Percentiles rank a stretch among this genome's conserved stretches.
These are phyloP conservation scores for Heterodera filipjevi DNA, from an alignment of 2,888 invertebrate species.

Conservation along the genomic window DNA sequence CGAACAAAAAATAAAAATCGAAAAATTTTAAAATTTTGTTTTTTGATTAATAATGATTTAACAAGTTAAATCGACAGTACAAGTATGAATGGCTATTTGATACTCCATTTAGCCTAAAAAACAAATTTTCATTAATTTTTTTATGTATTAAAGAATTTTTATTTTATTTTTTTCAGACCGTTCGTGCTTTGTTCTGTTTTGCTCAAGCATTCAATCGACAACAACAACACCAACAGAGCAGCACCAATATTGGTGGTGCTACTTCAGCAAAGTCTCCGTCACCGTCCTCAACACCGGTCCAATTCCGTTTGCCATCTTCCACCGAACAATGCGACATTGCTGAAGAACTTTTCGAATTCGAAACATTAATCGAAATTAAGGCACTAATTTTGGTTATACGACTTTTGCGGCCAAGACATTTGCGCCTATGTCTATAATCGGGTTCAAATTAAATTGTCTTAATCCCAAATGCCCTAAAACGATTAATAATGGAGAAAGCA, in stretches of 20 bases:
- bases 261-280: not conserved
- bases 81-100: no score
- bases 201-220: constrained; percentile 82
- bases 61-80: no score
- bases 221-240: no score
- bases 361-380: constrained; percentile 84
- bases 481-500: no score
- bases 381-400: no score
- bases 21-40: no score
- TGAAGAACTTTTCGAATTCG: constrained; percentile 78
- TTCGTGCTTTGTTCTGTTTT: constrained; percentile 76
- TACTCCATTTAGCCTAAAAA: no score
- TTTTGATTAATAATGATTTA: no score
- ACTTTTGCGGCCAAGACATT: no score
- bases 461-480: no score
- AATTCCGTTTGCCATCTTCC: constrained; percentile 15
- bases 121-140: not conserved
- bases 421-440: no score
- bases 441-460: not conserved
- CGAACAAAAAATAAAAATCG: no score
- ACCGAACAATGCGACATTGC: constrained; percentile 39
- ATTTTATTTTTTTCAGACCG: constrained; percentile 67
- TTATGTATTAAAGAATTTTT: not conserved
- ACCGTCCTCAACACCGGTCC: constrained; percentile 10
- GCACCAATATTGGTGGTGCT: not conserved